Evolutionary conservation across 2,113 vertebrate genomes (phyloP).

Genomic region (Ciconia maguari): DNA sequence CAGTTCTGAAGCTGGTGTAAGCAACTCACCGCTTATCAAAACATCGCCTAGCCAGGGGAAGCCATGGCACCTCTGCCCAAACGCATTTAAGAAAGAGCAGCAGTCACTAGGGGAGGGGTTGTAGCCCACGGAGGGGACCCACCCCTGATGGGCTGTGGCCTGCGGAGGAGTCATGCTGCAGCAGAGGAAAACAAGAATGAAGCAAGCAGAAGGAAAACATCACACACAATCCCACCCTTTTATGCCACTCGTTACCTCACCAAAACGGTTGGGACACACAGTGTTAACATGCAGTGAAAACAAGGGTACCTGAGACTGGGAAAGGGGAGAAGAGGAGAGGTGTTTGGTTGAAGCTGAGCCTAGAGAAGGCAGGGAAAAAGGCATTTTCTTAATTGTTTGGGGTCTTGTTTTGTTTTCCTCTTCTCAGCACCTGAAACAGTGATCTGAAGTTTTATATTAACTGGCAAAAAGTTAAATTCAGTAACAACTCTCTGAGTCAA

Average conservation of each 20-base stretch:
- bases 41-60: not conserved
- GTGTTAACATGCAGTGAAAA: not conserved
- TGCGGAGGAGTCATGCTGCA: not conserved
- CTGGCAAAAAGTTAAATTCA: not conserved
- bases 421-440: not conserved
- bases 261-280: not conserved
- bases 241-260: not conserved
- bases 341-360: not conserved
- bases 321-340: not conserved
- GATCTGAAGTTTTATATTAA: not conserved
- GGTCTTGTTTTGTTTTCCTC: not conserved
- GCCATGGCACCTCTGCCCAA: not conserved
- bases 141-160: not conserved
- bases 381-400: not conserved
- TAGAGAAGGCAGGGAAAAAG: not conserved
- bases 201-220: not conserved
- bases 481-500: not conserved
- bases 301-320: not conserved
- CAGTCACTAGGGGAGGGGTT: not conserved
- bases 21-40: accelerated
- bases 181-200: not conserved
- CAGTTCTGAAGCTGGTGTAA: not conserved
- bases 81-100: not conserved
- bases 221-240: not conserved
- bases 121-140: accelerated